These are phyloP conservation scores for Cochlearius cochlearius DNA, from an alignment of 2,113 vertebrate genomes.

Conservation along the genomic window DNA sequence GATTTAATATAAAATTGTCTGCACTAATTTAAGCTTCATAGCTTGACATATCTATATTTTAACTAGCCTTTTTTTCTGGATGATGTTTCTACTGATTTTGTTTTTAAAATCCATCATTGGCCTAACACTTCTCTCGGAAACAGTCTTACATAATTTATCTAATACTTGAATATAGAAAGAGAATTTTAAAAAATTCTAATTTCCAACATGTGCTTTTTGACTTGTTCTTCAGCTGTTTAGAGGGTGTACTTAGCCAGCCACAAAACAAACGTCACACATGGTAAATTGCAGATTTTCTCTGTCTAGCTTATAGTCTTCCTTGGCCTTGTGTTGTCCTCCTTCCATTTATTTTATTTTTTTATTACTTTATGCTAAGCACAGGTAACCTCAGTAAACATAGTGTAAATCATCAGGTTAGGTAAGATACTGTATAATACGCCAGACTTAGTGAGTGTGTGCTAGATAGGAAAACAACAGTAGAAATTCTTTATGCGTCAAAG, in stretches of 20 bases:
- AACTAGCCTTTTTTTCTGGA: background rate
- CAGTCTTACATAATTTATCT: conserved; percentile 22
- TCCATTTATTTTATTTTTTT: background rate
- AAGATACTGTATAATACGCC: background rate
- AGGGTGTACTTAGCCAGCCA: background rate
- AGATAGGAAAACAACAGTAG: background rate
- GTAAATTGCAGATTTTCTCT: background rate
- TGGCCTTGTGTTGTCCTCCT: background rate
- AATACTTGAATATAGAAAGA: conserved; percentile 43
- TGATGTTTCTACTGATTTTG: conserved; percentile 22
- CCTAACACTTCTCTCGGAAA: conserved; percentile 1
- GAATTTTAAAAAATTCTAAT: background rate
- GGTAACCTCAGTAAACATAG: background rate
- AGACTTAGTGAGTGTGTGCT: background rate
- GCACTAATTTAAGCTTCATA: conserved; percentile 55
- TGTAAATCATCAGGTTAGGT: conserved; percentile 2
- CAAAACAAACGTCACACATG: background rate
- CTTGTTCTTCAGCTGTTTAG: conserved; percentile 30
- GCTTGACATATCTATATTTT: conserved; percentile 40
- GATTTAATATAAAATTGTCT: conserved; percentile 55
- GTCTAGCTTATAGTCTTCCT: background rate
- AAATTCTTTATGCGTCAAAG: background rate
- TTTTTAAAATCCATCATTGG: background rate
- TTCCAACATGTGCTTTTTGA: background rate
- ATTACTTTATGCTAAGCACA: background rate